Base-by-base conservation (phyloP, 2,113 vertebrate genomes). In the Crotalus viridis region DNA sequence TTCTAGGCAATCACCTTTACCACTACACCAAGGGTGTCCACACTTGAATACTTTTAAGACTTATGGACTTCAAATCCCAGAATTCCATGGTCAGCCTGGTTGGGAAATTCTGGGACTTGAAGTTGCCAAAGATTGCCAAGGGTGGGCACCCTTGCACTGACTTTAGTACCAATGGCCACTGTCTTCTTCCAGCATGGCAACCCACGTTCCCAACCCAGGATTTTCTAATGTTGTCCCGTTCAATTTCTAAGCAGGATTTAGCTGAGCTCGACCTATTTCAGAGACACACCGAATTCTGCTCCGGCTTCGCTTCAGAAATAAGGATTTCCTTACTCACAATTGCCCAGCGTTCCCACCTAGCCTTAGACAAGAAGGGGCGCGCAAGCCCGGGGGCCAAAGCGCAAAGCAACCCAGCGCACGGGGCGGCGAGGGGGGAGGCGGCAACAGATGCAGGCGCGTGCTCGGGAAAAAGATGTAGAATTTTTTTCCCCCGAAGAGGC, bases 351-450 rank as follows among this genome's bases (percentile, higher is more conserved):
- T 9, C 74, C 93, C n/a, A 10, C 57, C 22, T 52, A 48, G 55
- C 52, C 12, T 26, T 4, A 0, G 43, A 0, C 22, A 12, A 57
- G 24, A 5, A 19, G 10, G 24, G 33, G 10, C 2, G 8, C 3
- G 10, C 10, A 22, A 6, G 28, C 9, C 2, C 6, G 85, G 28
- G 28, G 4, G 28, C 17, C 10, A 5, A 19, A 24, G 33, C 22
- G 74, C 51, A 85, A 51, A 39, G 56, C 74, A 39, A 54, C 88
- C 52, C n/a, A 46, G 28, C 17, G 52, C 28, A 51, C 51, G 39
- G 55, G 46, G 48, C 39, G 4, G 51, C 48, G 86, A 24, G 90
- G 28, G 5, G 3, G 12, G 28, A 8, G 48, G 48, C 48, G 48
- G 48, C 48, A 51, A 51, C 8, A 51, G 9, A 8, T 8, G 8